A percentile compares a stretch with the other conserved stretches of the same genome.
phyloP scores from a whole-genome alignment of 2,797 vertebrate species.

The Agapornis canus region DNA sequence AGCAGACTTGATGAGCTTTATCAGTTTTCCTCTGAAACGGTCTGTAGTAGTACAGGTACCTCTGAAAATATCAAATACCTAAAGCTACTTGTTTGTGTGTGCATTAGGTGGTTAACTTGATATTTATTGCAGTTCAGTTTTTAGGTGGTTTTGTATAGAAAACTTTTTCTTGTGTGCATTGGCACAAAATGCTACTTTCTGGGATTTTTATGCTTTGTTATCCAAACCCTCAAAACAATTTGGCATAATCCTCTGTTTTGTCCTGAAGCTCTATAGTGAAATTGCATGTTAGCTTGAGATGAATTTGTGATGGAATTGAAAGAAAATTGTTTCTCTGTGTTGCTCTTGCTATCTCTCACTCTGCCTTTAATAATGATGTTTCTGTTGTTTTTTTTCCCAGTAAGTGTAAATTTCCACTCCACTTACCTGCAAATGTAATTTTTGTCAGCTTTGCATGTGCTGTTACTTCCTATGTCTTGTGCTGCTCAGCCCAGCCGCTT shows the following conservation, averaged over 20 bases:
- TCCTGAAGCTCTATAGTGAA: not conserved
- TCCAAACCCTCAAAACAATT: not conserved
- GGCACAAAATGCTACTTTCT: not conserved
- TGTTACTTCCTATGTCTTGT: not conserved
- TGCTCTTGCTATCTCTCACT: not conserved
- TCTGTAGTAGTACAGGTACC: not conserved
- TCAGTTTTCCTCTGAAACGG: not conserved
- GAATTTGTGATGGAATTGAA: constrained; percentile 1
- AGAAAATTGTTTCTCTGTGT: not conserved
- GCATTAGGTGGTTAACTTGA: not conserved
- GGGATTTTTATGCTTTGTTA: not conserved
- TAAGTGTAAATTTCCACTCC: constrained; percentile 23
- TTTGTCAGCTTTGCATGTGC: not conserved
- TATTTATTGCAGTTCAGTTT: not conserved
- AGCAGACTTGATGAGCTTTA: not conserved
- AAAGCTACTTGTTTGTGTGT: not conserved
- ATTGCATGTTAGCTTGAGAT: not conserved
- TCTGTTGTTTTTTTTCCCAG: not conserved
- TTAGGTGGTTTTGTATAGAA: not conserved
- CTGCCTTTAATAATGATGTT: not conserved
- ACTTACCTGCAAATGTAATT: constrained; percentile 36
- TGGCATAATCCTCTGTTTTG: not conserved
- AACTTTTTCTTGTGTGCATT: not conserved
- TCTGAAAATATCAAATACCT: not conserved
- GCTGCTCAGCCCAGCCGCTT: not conserved